A percentile compares a stretch with the other conserved stretches of the same genome.
Conservation (phyloP, 1,140 invertebrate species). For the Drosophila cardini region DNA sequence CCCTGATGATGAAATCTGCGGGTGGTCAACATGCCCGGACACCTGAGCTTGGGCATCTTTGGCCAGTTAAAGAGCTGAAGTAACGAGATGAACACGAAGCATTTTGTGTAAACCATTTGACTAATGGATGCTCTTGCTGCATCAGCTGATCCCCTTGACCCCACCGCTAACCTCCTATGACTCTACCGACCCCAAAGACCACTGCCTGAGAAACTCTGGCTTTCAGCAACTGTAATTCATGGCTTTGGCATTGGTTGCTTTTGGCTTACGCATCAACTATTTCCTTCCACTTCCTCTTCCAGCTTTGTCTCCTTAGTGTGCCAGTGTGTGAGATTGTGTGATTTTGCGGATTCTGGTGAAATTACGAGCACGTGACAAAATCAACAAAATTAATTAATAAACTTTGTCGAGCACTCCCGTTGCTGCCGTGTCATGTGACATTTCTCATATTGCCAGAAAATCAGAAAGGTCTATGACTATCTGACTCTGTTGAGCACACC, state of each 20-base stretch:
- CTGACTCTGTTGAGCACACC: slow-evolving; percentile 1
- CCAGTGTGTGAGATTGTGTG: slow-evolving; percentile 49
- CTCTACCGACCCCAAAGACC: neutral
- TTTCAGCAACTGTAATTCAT: slow-evolving; percentile 69
- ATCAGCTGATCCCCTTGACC: slow-evolving; percentile 7
- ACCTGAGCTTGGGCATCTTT: slow-evolving; percentile 1
- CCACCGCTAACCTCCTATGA: neutral
- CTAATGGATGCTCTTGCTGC: slow-evolving; percentile 67
- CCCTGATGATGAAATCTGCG: neutral
- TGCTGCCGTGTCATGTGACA: slow-evolving; percentile 74
- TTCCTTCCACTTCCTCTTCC: neutral
- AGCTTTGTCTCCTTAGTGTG: neutral
- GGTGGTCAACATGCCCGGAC: slow-evolving; percentile 17
- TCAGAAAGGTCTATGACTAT: slow-evolving; percentile 32
- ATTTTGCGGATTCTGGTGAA: slow-evolving; percentile 75
- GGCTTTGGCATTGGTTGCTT: slow-evolving; percentile 70
- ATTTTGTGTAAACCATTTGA: slow-evolving; percentile 72
- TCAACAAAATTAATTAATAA: slow-evolving; percentile 84
- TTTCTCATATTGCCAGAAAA: slow-evolving; percentile 66
- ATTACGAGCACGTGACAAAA: slow-evolving; percentile 81
- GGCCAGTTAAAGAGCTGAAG: slow-evolving; percentile 33
- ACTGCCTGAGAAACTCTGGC: slow-evolving; percentile 49
- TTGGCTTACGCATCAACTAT: slow-evolving; percentile 46
- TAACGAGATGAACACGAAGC: slow-evolving; percentile 53
- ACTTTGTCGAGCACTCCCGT: slow-evolving; percentile 78